A percentile compares a stretch with the other conserved stretches of the same genome.
Evolutionary conservation across 2,888 invertebrate genomes (phyloP).

Genomic region (Mantis religiosa): DNA sequence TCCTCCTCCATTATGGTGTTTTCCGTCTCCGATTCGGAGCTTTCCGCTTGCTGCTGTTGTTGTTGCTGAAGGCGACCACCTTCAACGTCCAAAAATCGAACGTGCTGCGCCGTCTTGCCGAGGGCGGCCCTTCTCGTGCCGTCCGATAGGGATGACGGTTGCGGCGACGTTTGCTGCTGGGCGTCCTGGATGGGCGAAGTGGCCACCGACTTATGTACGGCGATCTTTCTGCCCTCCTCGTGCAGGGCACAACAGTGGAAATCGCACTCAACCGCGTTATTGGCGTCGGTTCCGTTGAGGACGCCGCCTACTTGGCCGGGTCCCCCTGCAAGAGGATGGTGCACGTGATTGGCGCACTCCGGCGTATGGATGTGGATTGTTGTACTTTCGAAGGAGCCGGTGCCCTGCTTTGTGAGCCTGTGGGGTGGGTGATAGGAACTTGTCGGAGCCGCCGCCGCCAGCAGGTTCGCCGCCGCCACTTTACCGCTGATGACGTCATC

Average conservation of each 20-base stretch:
- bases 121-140: constrained; percentile 27
- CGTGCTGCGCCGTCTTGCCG: constrained; percentile 45
- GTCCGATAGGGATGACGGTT: constrained; percentile 41
- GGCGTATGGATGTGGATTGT: constrained; percentile 78
- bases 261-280: constrained; percentile 72
- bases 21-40: constrained; percentile 89
- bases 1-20: constrained; percentile 91
- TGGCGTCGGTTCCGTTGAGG: constrained; percentile 49
- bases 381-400: constrained; percentile 64
- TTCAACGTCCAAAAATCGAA: constrained; percentile 79
- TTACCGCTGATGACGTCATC: constrained; percentile 60
- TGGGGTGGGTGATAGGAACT: constrained; percentile 41
- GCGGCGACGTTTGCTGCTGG: constrained; percentile 48
- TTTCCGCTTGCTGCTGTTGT: constrained; percentile 48
- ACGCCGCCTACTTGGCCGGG: constrained; percentile 43
- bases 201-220: constrained; percentile 87
- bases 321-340: constrained; percentile 62
- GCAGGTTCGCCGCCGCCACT: neutral
- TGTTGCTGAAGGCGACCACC: constrained; percentile 40
- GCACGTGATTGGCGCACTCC: constrained; percentile 69
- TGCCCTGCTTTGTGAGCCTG: constrained; percentile 51
- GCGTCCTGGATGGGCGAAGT: constrained; percentile 87
- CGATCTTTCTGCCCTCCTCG: constrained; percentile 87
- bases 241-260: constrained; percentile 94
- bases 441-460: constrained; percentile 42